Evolutionary conservation across 1,140 invertebrate species (phyloP), one percentile per base, ranked within the genome.

Genomic region (Bombus terrestris): DNA sequence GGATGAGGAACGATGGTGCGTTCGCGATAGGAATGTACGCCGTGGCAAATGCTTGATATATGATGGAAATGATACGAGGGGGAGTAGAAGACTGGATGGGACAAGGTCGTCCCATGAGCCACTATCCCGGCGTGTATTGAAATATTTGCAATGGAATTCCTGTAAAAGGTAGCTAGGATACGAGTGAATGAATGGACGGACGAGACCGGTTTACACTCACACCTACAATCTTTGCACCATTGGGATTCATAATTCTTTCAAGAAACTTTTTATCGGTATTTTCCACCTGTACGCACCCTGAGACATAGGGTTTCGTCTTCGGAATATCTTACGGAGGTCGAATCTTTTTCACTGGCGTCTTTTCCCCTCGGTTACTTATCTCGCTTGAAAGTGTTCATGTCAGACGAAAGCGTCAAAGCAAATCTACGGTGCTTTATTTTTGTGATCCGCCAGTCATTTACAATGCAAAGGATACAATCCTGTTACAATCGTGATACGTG

Each of bases 91-190:
- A 37, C 41, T 47, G 59, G 62, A 86, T 43, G 75, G 57, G 77
- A 39, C 88, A 76, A 73, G 84, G 64, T 77, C 69, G 72, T 78
- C 85, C 88, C 89, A 47, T 66, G 73, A 59, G 82, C 41, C 82
- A 62, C 77, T 64, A 83, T 83, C 78, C 83, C 64, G 47, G 13
- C 72, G 81, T 77, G 86, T 88, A 91, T 91, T 89, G 90, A 91
- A 92, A 90, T 92, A 92, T 91, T 91, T 88, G 71, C 88, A 64
- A 90, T 91, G 86, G 89, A 91, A 92, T 92, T 88, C 89, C 86
- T 83, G 88, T 90, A 90, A 91, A 91, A 84, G 73, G 90, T 76
- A 77, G 80, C 79, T 64, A 37, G 83, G 62, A 86, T 80, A 68
- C 81, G 84, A 89, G 82, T 68, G 86, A 90, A 90, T 76, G 88